Evolutionary conservation across 2,888 invertebrate species (phyloP).

Genomic region (Acanthosepion esculentum): DNA sequence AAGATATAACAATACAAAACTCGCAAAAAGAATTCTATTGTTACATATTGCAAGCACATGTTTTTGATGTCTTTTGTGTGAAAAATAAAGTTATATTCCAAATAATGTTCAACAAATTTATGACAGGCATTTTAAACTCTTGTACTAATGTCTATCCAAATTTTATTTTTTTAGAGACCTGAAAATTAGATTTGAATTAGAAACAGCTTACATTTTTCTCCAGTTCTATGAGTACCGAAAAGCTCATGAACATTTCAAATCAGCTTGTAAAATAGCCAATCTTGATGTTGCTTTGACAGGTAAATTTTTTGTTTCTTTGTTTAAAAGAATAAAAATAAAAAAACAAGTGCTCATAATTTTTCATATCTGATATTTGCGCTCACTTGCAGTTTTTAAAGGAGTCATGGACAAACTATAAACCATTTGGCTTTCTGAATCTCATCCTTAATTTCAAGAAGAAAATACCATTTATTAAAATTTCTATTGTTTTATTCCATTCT

Average conservation of each 20-base stretch:
- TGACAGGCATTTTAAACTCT: background rate
- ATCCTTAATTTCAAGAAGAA: too few species aligned
- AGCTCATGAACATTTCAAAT: conserved; percentile 82
- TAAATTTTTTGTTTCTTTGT: conserved; percentile 64
- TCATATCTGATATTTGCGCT: background rate
- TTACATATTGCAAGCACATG: too few species aligned
- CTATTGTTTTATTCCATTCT: too few species aligned
- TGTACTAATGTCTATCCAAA: background rate
- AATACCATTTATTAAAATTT: too few species aligned
- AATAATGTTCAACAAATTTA: background rate
- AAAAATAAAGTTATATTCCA: background rate
- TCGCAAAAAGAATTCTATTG: too few species aligned
- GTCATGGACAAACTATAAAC: too few species aligned
- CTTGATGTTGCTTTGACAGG: conserved; percentile 84
- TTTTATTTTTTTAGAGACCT: conserved; percentile 58
- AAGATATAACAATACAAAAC: too few species aligned
- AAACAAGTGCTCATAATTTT: background rate
- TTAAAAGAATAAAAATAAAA: background rate
- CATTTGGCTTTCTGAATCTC: too few species aligned
- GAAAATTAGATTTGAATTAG: conserved; percentile 77
- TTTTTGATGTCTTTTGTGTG: too few species aligned
- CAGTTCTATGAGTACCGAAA: conserved; percentile 84
- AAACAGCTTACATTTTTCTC: conserved; percentile 82
- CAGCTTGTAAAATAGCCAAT: conserved; percentile 81
- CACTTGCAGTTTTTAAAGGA: background rate